Percentiles rank a stretch among this genome's conserved stretches.
phyloP scores from a whole-genome alignment of 2,888 invertebrate species.

The Melieria picta region DNA sequence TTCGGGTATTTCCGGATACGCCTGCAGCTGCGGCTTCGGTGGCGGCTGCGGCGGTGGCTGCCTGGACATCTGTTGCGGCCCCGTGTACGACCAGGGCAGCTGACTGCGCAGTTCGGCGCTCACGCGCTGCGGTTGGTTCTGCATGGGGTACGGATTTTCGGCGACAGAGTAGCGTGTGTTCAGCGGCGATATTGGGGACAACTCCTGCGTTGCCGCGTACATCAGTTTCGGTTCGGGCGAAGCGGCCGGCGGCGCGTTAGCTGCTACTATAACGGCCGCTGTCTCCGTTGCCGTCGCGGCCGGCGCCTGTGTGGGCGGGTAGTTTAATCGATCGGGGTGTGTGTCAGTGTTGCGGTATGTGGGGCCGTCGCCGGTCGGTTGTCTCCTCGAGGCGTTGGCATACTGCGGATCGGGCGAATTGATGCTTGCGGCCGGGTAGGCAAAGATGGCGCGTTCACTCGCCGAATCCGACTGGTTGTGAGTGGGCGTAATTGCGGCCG shows the following conservation, averaged over 20 bases:
- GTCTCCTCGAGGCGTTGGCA: constrained; percentile 1
- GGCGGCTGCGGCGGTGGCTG: constrained; percentile 52
- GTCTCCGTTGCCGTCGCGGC: constrained; percentile 39
- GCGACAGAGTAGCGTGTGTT: constrained; percentile 58
- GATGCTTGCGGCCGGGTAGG: constrained; percentile 44
- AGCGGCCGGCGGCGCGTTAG: constrained; percentile 33
- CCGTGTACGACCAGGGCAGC: constrained; percentile 72
- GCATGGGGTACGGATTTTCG: constrained; percentile 40
- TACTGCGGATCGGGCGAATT: constrained; percentile 1
- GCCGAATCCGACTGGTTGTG: constrained; percentile 17
- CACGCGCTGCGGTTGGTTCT: constrained; percentile 48
- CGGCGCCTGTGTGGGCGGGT: constrained; percentile 47
- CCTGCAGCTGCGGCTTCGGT: constrained; percentile 66
- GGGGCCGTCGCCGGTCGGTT: constrained; percentile 24
- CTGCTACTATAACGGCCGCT: constrained; percentile 30
- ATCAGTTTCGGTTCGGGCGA: constrained; percentile 31
- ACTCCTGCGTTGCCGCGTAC: constrained; percentile 38
- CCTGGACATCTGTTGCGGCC: constrained; percentile 42
- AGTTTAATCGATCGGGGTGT: constrained; percentile 59
- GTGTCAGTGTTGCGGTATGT: constrained; percentile 58
- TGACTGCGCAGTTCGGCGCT: constrained; percentile 70
- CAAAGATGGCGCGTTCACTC: constrained; percentile 45
- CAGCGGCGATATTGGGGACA: constrained; percentile 56
- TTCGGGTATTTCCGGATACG: constrained; percentile 71
- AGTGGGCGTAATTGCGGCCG: constrained; percentile 40